phyloP scores from a whole-genome alignment of 2,888 invertebrate genomes.

The Matsumyia berberina region DNA sequence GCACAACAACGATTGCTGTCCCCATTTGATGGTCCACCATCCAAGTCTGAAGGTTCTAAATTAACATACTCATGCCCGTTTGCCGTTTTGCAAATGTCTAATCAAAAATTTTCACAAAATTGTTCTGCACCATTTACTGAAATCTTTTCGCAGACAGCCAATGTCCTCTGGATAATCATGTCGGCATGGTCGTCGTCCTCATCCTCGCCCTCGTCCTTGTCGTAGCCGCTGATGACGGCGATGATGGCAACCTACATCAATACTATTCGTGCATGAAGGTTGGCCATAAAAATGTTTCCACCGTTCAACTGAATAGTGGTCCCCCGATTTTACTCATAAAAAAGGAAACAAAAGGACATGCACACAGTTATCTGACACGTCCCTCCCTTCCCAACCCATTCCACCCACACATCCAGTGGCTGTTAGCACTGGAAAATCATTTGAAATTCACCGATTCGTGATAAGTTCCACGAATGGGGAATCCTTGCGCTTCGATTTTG shows the following conservation, averaged over 20 bases:
- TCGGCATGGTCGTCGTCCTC: not conserved
- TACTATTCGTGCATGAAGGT: slow-evolving; percentile 9
- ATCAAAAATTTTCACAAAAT: not conserved
- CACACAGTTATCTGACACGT: too few species aligned
- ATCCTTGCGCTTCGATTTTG: slow-evolving; percentile 29
- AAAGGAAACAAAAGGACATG: slow-evolving; percentile 2
- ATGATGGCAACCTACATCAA: not conserved
- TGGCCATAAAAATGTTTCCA: slow-evolving; percentile 3
- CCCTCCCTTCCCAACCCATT: not conserved
- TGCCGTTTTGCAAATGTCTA: too few species aligned
- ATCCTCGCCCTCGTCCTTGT: not conserved
- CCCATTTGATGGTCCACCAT: too few species aligned
- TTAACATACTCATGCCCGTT: not conserved
- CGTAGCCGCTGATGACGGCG: not conserved
- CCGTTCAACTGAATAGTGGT: not conserved
- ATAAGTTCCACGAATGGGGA: slow-evolving; percentile 17
- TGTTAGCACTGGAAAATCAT: not conserved
- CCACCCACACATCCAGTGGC: not conserved
- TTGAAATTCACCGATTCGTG: slow-evolving; percentile 41
- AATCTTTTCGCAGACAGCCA: slow-evolving; percentile 34
- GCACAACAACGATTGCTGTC: too few species aligned
- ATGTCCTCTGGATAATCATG: slow-evolving; percentile 25
- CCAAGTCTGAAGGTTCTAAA: not conserved
- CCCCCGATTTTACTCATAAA: not conserved
- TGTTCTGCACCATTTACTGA: slow-evolving; percentile 34